Conservation (phyloP, 2,888 invertebrate species). For the Pediacus dermestoides region DNA sequence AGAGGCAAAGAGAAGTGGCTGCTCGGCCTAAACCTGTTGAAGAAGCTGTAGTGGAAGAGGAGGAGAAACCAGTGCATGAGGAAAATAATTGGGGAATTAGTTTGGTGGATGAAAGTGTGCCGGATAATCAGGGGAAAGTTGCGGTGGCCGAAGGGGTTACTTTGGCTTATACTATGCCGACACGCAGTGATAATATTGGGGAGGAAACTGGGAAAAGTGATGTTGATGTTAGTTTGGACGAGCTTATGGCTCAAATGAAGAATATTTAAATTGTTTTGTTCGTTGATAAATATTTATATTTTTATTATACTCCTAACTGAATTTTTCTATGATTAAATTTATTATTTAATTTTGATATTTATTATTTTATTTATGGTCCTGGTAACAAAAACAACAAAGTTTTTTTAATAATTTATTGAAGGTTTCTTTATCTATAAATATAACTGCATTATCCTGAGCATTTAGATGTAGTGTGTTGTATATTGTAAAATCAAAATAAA, state of each 20-base stretch:
- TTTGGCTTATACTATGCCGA: slow-evolving; percentile 52
- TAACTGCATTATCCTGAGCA: no score
- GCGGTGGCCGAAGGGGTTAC: slow-evolving; percentile 56
- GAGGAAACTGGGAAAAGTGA: slow-evolving; percentile 26
- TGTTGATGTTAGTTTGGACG: slow-evolving; percentile 74
- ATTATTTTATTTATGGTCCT: no score
- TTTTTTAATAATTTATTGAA: no score
- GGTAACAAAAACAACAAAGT: no score
- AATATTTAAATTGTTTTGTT: slow-evolving; percentile 58
- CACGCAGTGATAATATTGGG: slow-evolving; percentile 41
- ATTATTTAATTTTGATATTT: no score
- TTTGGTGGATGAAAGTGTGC: slow-evolving; percentile 68
- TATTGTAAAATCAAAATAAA: no score
- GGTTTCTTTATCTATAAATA: no score
- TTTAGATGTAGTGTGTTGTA: no score
- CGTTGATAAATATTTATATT: no score
- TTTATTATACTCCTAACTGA: no score
- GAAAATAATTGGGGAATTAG: slow-evolving; percentile 86
- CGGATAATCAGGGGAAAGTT: slow-evolving; percentile 49
- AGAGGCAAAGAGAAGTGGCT: slow-evolving; percentile 63
- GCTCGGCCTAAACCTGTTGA: slow-evolving; percentile 56
- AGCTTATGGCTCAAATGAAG: slow-evolving; percentile 91
- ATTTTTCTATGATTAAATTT: no score
- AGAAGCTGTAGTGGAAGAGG: slow-evolving; percentile 48
- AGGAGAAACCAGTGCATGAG: slow-evolving; percentile 63